Conservation (phyloP, 2,113 vertebrate genomes). For the Passerina amoena region DNA sequence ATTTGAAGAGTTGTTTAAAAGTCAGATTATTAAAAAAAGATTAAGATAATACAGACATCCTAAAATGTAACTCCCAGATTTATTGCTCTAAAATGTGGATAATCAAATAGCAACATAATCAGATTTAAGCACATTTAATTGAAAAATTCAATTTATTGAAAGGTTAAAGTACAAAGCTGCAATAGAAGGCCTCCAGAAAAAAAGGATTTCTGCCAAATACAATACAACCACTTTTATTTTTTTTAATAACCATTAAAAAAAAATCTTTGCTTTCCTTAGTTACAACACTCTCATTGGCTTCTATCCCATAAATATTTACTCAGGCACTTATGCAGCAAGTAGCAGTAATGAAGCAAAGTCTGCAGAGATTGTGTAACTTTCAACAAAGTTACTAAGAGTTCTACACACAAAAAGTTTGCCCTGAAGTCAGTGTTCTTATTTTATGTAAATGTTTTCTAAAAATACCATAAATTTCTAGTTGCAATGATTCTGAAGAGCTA, state of each 20-base stretch:
- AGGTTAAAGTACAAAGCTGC: neutral
- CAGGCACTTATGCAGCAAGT: slow-evolving; percentile 20
- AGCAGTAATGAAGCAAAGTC: neutral
- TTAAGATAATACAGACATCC: neutral
- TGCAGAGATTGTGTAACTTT: neutral
- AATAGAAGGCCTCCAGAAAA: neutral
- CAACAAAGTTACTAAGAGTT: neutral
- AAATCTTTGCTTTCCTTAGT: slow-evolving; percentile 19
- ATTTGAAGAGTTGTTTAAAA: neutral
- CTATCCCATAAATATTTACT: slow-evolving; percentile 55
- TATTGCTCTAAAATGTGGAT: neutral
- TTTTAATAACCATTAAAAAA: neutral
- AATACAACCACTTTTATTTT: neutral
- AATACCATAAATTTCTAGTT: neutral
- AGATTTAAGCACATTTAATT: neutral
- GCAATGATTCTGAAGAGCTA: neutral
- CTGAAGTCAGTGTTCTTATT: neutral
- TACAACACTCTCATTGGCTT: slow-evolving; percentile 34
- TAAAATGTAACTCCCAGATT: neutral
- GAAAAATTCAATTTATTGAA: neutral
- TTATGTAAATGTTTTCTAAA: neutral
- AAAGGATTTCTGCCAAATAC: slow-evolving; percentile 9
- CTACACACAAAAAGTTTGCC: neutral
- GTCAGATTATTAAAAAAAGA: neutral
- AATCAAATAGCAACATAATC: neutral